Evolutionary conservation across 1,140 invertebrate species (phyloP).

Genomic region (Myzus persicae): DNA sequence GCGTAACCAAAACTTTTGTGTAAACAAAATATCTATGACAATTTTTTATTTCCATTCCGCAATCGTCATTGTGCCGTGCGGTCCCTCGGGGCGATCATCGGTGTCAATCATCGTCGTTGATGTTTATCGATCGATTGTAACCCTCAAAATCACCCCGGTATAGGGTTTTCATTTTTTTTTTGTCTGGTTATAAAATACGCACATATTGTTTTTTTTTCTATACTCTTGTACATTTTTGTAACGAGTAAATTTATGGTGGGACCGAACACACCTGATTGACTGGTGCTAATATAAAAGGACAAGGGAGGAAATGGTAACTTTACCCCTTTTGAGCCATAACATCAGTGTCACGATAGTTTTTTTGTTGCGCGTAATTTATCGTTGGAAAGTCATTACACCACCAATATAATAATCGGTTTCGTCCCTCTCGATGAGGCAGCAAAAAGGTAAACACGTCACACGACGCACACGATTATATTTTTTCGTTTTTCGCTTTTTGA

Average conservation of each 20-base stretch:
- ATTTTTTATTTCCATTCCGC: constrained; percentile 46
- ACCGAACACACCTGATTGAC: constrained; percentile 58
- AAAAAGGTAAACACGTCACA: constrained; percentile 57
- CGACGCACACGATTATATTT: neutral
- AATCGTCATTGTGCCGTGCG: constrained; percentile 42
- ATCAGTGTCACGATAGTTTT: constrained; percentile 56
- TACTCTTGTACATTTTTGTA: constrained; percentile 19
- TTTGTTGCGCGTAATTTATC: constrained; percentile 56
- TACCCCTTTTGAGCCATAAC: constrained; percentile 54
- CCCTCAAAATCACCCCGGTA: constrained; percentile 53
- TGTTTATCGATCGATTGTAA: constrained; percentile 58
- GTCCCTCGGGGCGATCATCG: constrained; percentile 53
- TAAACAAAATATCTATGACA: constrained; percentile 44
- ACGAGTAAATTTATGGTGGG: constrained; percentile 58
- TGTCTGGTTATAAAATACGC: constrained; percentile 49
- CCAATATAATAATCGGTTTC: constrained; percentile 59
- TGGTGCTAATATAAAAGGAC: constrained; percentile 55
- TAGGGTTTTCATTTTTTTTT: constrained; percentile 37
- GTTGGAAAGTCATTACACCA: constrained; percentile 55
- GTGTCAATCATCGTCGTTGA: constrained; percentile 58
- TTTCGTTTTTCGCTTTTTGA: neutral
- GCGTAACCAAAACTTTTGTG: constrained; percentile 50
- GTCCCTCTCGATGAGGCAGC: constrained; percentile 57
- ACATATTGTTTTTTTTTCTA: constrained; percentile 44
- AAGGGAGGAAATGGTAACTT: constrained; percentile 55